Base-by-base conservation (phyloP, 2,888 invertebrate genomes). In the Steinernema carpocapsae region DNA sequence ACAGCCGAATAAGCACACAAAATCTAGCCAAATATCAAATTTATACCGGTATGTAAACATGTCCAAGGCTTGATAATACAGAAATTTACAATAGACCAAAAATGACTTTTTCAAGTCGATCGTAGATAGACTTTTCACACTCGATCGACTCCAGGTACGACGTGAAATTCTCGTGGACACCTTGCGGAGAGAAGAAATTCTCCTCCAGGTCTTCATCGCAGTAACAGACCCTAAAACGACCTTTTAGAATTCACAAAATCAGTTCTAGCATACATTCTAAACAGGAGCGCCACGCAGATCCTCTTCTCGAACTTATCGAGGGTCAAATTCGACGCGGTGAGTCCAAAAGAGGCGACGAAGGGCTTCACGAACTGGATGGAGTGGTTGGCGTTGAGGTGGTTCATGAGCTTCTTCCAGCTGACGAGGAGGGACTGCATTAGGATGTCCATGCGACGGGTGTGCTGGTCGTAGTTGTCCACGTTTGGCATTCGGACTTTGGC, bases 81-180 rank as follows among this genome's bases (percentile, higher is more conserved):
- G 4, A 37, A 6, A 37, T n/a, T 14, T 48, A 48, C 48, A 48
- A 48, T 4, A 3, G 22, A 22, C 22, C 56, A 26, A 56, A 56
- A 24, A 56, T 22, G 4, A 56, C 22, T 56, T 26, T 56, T 19
- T 56, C 24, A 12, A 56, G 22, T 4, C 56, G 56, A 56, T 56
- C 26, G 26, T 56, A 56, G 14, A 56, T 22, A 1, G 56, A 56
- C 22, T 56, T 56, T 6, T 56, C 56, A 14, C 56, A 56, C 22
- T 56, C 56, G 26, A 56, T 56, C 24, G 56, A 19, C 26, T 56
- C 56, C 56, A 56, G 22, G 56, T 56, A 56, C 22, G 56, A 56
- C 14, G 22, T 12, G 26, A 56, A 56, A 3, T 14, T 56, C 56
- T 17, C 12, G 26, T 56, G 19, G 24, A 26, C 24, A 4, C 26